phyloP scores from a whole-genome alignment of 2,797 vertebrate genomes.

The Platalea minor region DNA sequence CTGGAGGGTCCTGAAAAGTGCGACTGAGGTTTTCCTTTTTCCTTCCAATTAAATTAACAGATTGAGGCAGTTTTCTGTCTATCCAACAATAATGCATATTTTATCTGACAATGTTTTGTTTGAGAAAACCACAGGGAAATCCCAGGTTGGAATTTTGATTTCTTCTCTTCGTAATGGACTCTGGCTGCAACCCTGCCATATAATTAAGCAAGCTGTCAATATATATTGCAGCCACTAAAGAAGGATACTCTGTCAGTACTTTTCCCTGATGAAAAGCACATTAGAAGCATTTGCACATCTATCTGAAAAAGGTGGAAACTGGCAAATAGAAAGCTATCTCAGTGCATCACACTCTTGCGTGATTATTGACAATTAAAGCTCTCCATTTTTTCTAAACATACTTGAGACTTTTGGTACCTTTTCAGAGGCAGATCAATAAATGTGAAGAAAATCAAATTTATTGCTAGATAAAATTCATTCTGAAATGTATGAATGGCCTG shows the following conservation, averaged over 20 bases:
- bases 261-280: not conserved
- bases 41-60: conserved; percentile 25
- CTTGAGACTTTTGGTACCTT: not conserved
- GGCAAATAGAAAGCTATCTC: not conserved
- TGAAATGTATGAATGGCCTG: not conserved
- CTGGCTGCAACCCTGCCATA: not conserved
- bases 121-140: conserved; percentile 17
- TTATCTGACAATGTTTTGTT: not conserved
- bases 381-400: not conserved
- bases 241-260: not conserved
- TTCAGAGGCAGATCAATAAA: not conserved
- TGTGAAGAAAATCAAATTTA: not conserved
- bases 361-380: not conserved
- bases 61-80: not conserved
- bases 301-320: not conserved
- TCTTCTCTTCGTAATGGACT: not conserved
- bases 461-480: not conserved
- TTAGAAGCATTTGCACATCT: not conserved
- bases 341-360: not conserved
- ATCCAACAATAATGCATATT: not conserved
- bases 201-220: conserved; percentile 38
- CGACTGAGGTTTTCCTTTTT: not conserved
- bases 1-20: not conserved
- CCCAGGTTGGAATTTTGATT: conserved; percentile 23
- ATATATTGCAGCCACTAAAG: not conserved